phyloP scores from a whole-genome alignment of 2,113 vertebrate genomes.

The Irena cyanogastra region DNA sequence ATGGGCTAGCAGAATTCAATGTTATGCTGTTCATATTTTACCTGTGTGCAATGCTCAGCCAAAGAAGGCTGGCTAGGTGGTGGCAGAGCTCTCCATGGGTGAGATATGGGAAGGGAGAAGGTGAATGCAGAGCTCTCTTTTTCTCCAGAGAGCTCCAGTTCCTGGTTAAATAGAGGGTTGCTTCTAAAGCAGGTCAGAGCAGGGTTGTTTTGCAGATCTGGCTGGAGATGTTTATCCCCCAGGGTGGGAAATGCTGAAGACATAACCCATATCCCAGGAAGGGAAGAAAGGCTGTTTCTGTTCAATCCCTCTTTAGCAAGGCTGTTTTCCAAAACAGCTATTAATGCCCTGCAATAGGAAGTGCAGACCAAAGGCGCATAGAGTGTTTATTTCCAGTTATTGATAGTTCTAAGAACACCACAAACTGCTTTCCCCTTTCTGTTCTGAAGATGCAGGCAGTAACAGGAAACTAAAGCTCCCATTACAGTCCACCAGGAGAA shows the following conservation, averaged over 20 bases:
- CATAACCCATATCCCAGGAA: background rate
- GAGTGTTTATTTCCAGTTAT: constrained; percentile 38
- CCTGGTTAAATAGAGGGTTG: background rate
- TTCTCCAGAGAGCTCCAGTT: background rate
- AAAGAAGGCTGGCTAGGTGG: background rate
- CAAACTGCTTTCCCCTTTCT: background rate
- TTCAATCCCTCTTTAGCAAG: background rate
- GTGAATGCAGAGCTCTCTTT: background rate
- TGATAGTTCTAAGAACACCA: background rate
- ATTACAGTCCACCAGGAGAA: background rate
- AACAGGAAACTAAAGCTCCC: background rate
- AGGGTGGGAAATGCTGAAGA: background rate
- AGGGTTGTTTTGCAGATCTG: background rate
- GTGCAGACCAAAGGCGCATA: background rate
- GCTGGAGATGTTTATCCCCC: constrained; percentile 49
- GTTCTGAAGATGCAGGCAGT: background rate
- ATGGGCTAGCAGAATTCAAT: background rate
- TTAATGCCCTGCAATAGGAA: constrained; percentile 10
- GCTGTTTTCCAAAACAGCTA: constrained; percentile 8
- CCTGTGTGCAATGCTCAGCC: background rate
- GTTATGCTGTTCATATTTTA: background rate
- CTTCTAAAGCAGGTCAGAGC: background rate
- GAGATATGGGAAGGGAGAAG: background rate
- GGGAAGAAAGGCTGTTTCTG: constrained; percentile 29
- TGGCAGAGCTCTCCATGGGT: background rate